A percentile compares a stretch with the other conserved stretches of the same genome.
phyloP scores from a whole-genome alignment of 2,888 invertebrate species.

The Phania funesta region DNA sequence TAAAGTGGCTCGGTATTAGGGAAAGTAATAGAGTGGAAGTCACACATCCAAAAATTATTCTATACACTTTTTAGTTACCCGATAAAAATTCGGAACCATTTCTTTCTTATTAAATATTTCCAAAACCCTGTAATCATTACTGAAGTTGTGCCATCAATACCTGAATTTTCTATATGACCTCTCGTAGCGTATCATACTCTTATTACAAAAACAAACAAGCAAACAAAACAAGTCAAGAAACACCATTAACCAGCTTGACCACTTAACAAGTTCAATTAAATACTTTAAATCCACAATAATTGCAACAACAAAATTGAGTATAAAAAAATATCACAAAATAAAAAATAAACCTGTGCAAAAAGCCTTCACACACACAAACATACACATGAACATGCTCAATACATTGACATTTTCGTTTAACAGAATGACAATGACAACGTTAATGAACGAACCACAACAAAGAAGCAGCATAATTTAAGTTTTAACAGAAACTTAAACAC shows the following conservation, averaged over 20 bases:
- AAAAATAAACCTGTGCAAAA: constrained; percentile 16
- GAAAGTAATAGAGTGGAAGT: no score
- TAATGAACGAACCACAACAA: constrained; percentile 54
- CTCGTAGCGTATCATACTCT: neutral
- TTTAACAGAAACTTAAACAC: neutral
- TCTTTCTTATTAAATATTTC: no score
- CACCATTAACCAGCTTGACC: constrained; percentile 63
- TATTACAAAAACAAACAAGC: neutral
- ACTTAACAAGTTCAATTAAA: constrained; percentile 65
- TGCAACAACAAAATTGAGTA: constrained; percentile 26
- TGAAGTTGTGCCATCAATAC: no score
- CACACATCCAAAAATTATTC: no score
- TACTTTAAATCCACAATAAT: constrained; percentile 54
- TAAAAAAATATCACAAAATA: neutral
- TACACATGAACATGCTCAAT: neutral
- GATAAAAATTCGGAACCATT: no score
- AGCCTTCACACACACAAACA: constrained; percentile 5
- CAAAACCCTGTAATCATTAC: no score
- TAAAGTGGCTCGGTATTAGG: no score
- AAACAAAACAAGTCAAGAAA: constrained; percentile 45
- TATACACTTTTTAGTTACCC: no score
- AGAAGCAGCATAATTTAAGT: constrained; percentile 20
- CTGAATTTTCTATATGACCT: neutral
- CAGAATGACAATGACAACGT: constrained; percentile 60
- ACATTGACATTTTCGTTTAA: constrained; percentile 49